phyloP scores from a whole-genome alignment of 2,113 vertebrate genomes.

The Panthera tigris region DNA sequence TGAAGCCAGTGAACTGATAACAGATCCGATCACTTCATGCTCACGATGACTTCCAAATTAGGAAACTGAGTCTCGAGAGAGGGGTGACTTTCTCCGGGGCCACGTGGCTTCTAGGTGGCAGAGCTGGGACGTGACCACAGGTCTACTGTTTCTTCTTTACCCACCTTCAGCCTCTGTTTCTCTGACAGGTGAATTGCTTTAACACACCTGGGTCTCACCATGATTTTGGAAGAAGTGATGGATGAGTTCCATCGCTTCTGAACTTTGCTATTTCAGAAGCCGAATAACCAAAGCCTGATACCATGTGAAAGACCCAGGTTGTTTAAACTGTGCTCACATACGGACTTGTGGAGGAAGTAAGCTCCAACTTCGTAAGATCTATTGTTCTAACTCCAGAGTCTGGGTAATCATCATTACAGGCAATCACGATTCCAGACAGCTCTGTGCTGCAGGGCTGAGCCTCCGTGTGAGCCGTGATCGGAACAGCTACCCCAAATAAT shows the following conservation, averaged over 20 bases:
- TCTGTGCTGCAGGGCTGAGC: neutral
- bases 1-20: neutral
- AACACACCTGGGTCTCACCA: neutral
- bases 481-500: conserved; percentile 57
- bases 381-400: conserved; percentile 69
- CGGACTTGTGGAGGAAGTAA: conserved; percentile 8
- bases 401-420: conserved; percentile 69
- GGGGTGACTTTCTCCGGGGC: neutral
- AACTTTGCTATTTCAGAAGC: conserved; percentile 50
- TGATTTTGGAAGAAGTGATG: neutral
- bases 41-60: neutral
- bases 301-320: conserved; percentile 47
- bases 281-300: neutral
- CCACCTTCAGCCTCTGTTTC: neutral
- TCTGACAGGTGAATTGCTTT: conserved; percentile 4
- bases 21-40: neutral
- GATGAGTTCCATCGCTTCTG: neutral
- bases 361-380: conserved; percentile 65
- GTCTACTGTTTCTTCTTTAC: neutral
- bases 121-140: neutral
- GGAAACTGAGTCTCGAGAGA: neutral
- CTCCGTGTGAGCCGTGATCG: neutral
- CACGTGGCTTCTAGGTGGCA: neutral
- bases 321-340: conserved; percentile 4
- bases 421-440: conserved; percentile 63